Conservation (phyloP, 2,113 vertebrate genomes). For the Cyrtonyx montezumae region DNA sequence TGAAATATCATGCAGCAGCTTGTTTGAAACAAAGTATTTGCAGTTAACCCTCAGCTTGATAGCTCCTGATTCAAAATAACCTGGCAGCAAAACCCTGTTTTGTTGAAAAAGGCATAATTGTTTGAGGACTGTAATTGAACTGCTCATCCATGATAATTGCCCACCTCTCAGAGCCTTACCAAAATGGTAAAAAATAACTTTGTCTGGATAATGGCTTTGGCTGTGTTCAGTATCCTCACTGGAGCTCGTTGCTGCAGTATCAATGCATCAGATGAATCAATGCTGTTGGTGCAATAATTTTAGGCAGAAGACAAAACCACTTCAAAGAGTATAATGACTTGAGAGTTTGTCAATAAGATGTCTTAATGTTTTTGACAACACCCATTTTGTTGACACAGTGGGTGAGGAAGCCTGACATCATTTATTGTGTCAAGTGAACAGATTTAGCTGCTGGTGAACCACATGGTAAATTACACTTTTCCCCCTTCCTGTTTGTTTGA, state of each 20-base stretch:
- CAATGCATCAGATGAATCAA: constrained; percentile 77
- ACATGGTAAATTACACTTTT: constrained; percentile 69
- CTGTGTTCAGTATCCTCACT: constrained; percentile 48
- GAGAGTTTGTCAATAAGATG: constrained; percentile 81
- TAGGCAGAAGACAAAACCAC: constrained; percentile 79
- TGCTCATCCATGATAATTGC: not conserved
- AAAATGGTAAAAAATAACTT: constrained; percentile 45
- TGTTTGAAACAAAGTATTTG: constrained; percentile 10
- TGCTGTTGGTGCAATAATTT: constrained; percentile 76
- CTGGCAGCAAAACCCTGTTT: not conserved
- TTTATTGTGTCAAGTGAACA: constrained; percentile 78
- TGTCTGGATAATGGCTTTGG: constrained; percentile 46
- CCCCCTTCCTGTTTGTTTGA: constrained; percentile 46
- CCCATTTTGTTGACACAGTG: constrained; percentile 78
- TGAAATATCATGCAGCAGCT: not conserved
- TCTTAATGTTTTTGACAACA: constrained; percentile 79
- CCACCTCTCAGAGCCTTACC: not conserved
- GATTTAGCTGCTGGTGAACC: constrained; percentile 75
- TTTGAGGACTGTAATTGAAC: not conserved
- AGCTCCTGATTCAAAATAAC: not conserved
- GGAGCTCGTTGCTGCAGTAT: constrained; percentile 66
- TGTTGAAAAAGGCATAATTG: not conserved
- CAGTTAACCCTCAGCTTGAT: constrained; percentile 47
- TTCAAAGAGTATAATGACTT: constrained; percentile 78
- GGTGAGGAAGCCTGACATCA: constrained; percentile 77